A percentile compares a stretch with the other conserved stretches of the same genome.
phyloP scores from a whole-genome alignment of 2,797 vertebrate species.

The Crypturellus tataupa region DNA sequence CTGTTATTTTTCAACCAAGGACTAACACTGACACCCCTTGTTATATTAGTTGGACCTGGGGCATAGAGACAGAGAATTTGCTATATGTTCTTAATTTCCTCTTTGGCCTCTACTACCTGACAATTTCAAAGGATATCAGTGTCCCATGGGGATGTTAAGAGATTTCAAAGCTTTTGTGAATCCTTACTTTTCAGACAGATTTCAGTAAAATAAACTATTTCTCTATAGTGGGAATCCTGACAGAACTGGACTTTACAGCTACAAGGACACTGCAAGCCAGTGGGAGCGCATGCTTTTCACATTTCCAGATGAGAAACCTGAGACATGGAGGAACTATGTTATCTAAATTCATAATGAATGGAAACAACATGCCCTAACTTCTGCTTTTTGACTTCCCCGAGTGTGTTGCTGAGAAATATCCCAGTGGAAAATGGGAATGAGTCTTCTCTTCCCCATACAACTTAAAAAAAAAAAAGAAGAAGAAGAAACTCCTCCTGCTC shows the following conservation, averaged over 20 bases:
- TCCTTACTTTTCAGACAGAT: not conserved
- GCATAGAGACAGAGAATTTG: not conserved
- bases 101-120: not conserved
- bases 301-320: not conserved
- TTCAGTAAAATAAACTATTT: not conserved
- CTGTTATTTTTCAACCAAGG: constrained; percentile 26
- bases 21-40: not conserved
- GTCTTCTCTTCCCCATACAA: not conserved
- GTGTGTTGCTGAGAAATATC: not conserved
- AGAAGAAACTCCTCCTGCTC: not conserved
- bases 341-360: rapidly evolving
- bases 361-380: not conserved
- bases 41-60: not conserved
- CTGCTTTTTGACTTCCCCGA: not conserved
- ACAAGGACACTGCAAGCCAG: not conserved
- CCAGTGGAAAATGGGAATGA: not conserved
- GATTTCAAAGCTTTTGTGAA: not conserved
- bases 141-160: not conserved
- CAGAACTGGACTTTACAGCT: not conserved
- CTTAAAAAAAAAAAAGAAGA: not conserved
- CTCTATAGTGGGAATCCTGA: not conserved
- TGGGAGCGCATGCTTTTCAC: not conserved
- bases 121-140: not conserved
- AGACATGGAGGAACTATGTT: not conserved
- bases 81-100: constrained; percentile 17